Base-by-base conservation (phyloP, 2,888 invertebrate genomes). In the Cistogaster globosa region DNA sequence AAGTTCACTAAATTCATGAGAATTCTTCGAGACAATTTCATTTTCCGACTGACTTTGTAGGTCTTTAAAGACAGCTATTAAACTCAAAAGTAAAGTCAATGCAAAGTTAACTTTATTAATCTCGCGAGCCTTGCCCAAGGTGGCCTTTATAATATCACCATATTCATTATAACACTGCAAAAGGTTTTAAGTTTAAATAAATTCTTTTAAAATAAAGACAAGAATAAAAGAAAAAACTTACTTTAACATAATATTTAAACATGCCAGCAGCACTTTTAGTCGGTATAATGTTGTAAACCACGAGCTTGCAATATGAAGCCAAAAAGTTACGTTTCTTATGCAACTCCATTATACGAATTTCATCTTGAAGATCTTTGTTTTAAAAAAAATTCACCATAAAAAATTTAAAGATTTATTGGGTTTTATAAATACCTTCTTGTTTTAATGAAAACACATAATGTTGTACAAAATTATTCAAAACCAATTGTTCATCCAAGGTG, bases 71-170 rank as follows among this genome's bases (percentile, higher is more conserved):
- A 98, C 95, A 92, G 96, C 96, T 89, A 97, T 97, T 91, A 99
- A 95, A 91, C 98, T 98, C 76, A 97, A 94, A 87, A 97, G 96
- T 95, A 99, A 97, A 4, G 98, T 98, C 87, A 98, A 94, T 9
- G 99, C 98, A 93, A 98, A 99, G 92, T 96, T 97, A 55, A 98
- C 96, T 93, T 98, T 99, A 93, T 98, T 98, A 89, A 99, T 98
- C 93, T 99, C 99, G 88, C 99, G 95, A 14, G 98, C 98, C 93
- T 99, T 99, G 89, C 97, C 97, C 89, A 99, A 93, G 12, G 99
- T 98, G 48, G 98, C 97, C 93, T 99, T 99, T 88, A 99, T 96
- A 71, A 99, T 99, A 93, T 99, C 99, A 68, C 99, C 99, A 93
- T 98, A 99, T 93, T 99, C 98, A 92, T 98, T 98, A 93, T 98